Conservation (phyloP, 2,797 vertebrate species). For the Parauchenoglanis ngamensis region DNA sequence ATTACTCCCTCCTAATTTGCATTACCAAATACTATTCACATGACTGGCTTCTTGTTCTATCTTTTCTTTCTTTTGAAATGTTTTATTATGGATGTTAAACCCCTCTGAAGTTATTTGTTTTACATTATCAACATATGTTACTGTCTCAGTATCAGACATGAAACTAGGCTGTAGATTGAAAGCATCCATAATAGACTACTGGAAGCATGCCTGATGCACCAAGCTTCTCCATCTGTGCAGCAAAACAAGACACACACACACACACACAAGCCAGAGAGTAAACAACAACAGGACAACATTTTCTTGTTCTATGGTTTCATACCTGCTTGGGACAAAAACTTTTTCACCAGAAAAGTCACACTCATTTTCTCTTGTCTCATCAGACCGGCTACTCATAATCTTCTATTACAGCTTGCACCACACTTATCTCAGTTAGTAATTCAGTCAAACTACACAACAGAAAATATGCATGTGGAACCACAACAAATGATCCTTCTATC, state of each 20-base stretch:
- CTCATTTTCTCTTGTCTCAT: background rate
- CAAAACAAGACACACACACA: slow-evolving; percentile 21
- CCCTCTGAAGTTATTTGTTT: background rate
- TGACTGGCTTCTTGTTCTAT: background rate
- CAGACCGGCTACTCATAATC: background rate
- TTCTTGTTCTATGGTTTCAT: background rate
- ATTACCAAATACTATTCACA: background rate
- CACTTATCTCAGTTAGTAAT: background rate
- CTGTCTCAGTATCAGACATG: background rate
- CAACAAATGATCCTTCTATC: background rate
- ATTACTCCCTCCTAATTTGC: background rate
- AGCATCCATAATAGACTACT: slow-evolving; percentile 26
- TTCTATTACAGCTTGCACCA: background rate
- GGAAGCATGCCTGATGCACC: slow-evolving; percentile 38
- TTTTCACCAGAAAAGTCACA: background rate
- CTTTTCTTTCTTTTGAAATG: background rate
- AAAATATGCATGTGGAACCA: background rate
- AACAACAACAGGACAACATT: background rate
- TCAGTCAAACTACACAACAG: background rate
- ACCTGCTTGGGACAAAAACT: background rate
- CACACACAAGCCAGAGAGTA: slow-evolving; percentile 7
- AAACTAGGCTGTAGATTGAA: slow-evolving; percentile 2
- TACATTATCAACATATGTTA: background rate
- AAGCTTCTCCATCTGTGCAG: slow-evolving; percentile 45
- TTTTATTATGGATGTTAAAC: slow-evolving; percentile 1